Conservation (phyloP, 2,888 invertebrate genomes). For the Drepana falcataria region DNA sequence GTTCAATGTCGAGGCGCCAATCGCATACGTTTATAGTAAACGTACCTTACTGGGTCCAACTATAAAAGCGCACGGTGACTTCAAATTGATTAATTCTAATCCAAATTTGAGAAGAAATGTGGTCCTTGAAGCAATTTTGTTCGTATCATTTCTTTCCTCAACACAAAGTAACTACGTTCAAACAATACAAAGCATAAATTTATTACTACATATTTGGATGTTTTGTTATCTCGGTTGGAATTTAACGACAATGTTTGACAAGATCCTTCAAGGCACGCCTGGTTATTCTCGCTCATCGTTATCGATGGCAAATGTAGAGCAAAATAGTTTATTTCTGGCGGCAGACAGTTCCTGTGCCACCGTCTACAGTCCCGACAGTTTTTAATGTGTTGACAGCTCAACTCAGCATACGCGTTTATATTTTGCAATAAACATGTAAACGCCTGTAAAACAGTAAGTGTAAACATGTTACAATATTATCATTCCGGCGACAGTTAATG, state of each 20-base stretch:
- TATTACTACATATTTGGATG: conserved; percentile 16
- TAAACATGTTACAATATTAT: too few species aligned
- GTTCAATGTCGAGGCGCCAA: conserved; percentile 45
- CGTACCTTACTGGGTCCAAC: conserved; percentile 29
- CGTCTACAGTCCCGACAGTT: conserved; percentile 28
- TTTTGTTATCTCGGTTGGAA: conserved; percentile 13
- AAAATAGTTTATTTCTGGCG: conserved; percentile 56
- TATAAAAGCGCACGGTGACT: conserved; percentile 31
- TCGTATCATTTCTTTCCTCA: too few species aligned
- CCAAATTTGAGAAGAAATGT: conserved; percentile 20
- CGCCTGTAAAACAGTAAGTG: too few species aligned
- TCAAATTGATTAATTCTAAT: conserved; percentile 30
- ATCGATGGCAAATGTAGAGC: conserved; percentile 55
- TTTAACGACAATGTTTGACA: conserved; percentile 31
- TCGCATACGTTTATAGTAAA: conserved; percentile 35
- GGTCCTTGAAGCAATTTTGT: conserved; percentile 17
- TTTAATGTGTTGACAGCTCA: conserved; percentile 31
- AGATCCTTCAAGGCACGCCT: conserved; percentile 32
- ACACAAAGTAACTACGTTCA: neutral
- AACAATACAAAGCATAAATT: conserved; percentile 4
- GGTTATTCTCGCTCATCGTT: conserved; percentile 40
- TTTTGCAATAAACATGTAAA: neutral
- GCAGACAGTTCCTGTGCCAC: conserved; percentile 41
- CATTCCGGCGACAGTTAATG: neutral
- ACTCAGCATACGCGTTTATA: conserved; percentile 8